Evolutionary conservation across 2,113 vertebrate genomes (phyloP).

Genomic region (Trochalopteron elliotii): DNA sequence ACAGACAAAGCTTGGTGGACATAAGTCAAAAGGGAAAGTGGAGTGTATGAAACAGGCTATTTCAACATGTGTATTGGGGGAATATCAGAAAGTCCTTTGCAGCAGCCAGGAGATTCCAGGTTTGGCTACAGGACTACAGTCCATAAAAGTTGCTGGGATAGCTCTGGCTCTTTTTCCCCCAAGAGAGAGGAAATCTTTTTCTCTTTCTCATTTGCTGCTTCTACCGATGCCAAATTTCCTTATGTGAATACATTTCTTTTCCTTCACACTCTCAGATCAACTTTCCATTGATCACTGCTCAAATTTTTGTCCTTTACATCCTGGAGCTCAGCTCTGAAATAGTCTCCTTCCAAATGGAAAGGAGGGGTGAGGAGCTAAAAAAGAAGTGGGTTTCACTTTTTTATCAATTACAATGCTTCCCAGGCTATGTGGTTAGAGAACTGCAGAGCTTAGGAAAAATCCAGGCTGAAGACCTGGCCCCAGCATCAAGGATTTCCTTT

Average conservation of each 20-base stretch:
- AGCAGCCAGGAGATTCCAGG: not conserved
- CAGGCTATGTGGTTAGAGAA: not conserved
- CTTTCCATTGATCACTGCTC: not conserved
- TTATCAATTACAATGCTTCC: not conserved
- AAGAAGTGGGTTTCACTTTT: not conserved
- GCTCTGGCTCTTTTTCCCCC: not conserved
- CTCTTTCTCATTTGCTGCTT: not conserved
- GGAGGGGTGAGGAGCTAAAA: not conserved
- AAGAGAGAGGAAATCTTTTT: not conserved
- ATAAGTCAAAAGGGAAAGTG: not conserved
- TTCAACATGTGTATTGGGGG: fast-evolving
- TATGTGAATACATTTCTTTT: not conserved
- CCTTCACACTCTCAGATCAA: not conserved
- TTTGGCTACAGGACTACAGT: not conserved
- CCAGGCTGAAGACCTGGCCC: constrained; percentile 2
- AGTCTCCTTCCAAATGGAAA: not conserved
- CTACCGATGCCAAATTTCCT: not conserved
- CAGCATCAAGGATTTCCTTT: constrained; percentile 17
- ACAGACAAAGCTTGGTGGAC: not conserved
- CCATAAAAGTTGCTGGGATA: not conserved
- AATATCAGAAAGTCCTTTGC: not conserved
- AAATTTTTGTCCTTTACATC: not conserved
- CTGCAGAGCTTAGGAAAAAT: constrained; percentile 15
- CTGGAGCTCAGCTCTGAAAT: not conserved
- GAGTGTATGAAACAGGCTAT: not conserved